Conservation (phyloP, 2,113 vertebrate species). For the Aphyosemion australe region DNA sequence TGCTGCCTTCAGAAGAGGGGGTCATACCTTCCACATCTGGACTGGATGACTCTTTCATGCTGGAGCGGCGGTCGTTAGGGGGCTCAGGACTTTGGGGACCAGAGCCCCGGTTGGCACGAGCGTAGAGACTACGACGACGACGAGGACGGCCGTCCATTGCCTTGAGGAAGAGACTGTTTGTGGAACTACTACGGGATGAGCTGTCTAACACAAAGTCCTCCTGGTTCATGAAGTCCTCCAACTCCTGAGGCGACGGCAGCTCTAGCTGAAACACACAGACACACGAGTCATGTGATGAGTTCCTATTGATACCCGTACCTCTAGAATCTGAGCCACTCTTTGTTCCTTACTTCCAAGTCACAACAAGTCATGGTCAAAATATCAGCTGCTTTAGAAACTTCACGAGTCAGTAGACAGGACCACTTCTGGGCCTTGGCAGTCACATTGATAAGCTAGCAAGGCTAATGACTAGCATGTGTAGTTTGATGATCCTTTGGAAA, state of each 20-base stretch:
- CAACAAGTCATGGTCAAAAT: too few relatives aligned
- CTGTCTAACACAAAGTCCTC: constrained; percentile 45
- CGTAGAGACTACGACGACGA: constrained; percentile 63
- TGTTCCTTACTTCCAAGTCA: not conserved
- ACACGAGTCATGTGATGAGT: not conserved
- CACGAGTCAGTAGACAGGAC: too few relatives aligned
- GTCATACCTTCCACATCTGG: constrained; percentile 16
- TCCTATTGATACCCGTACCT: not conserved
- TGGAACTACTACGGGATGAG: constrained; percentile 49
- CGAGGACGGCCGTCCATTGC: constrained; percentile 72
- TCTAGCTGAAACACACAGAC: constrained; percentile 64
- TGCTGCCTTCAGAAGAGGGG: not conserved
- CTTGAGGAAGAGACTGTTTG: constrained; percentile 71
- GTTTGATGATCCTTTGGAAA: too few relatives aligned
- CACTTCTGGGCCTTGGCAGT: too few relatives aligned
- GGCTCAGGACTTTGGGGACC: constrained; percentile 19
- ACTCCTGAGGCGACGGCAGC: constrained; percentile 60
- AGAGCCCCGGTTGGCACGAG: constrained; percentile 6
- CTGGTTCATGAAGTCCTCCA: constrained; percentile 70
- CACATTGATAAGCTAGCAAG: too few relatives aligned
- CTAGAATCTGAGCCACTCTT: not conserved
- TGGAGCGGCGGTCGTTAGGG: constrained; percentile 43
- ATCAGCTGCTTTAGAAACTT: too few relatives aligned
- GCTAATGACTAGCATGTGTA: too few relatives aligned
- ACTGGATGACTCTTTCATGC: constrained; percentile 36